Evolutionary conservation across 2,888 invertebrate genomes (phyloP).

Genomic region (Pogonocherus hispidulus): DNA sequence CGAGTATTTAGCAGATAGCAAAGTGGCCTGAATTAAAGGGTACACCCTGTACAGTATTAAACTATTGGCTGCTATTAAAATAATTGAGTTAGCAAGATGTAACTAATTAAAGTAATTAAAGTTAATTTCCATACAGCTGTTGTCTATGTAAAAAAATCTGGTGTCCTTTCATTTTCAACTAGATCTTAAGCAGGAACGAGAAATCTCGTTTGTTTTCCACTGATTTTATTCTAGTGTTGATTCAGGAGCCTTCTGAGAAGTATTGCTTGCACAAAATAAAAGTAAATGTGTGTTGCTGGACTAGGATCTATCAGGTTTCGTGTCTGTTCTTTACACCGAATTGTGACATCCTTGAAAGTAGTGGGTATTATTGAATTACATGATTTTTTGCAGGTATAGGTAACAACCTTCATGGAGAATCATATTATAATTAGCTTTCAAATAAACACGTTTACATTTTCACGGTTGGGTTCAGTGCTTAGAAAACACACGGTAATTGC

Average conservation of each 20-base stretch:
- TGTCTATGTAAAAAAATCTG: too few relatives aligned
- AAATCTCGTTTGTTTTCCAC: not conserved
- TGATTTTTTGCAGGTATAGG: conserved; percentile 36
- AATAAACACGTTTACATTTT: conserved; percentile 42
- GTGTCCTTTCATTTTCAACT: not conserved
- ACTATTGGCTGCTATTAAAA: too few relatives aligned
- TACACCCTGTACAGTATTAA: too few relatives aligned
- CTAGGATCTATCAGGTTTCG: conserved; percentile 18
- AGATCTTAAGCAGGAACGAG: not conserved
- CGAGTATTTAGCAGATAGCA: too few relatives aligned
- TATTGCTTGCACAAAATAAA: not conserved
- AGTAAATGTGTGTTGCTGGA: conserved; percentile 5
- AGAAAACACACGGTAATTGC: conserved; percentile 25
- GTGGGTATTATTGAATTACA: conserved; percentile 31
- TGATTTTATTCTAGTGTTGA: not conserved
- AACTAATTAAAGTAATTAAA: too few relatives aligned
- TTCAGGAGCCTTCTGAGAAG: not conserved
- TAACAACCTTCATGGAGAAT: conserved; percentile 51
- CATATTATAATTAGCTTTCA: conserved; percentile 49
- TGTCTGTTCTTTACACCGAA: conserved; percentile 16
- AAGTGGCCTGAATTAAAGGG: too few relatives aligned
- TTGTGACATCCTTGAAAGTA: conserved; percentile 41
- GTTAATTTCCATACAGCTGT: too few relatives aligned
- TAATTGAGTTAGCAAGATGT: too few relatives aligned
- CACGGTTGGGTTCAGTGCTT: conserved; percentile 41